Conservation (phyloP, 2,888 invertebrate genomes). For the Agrotis puta region DNA sequence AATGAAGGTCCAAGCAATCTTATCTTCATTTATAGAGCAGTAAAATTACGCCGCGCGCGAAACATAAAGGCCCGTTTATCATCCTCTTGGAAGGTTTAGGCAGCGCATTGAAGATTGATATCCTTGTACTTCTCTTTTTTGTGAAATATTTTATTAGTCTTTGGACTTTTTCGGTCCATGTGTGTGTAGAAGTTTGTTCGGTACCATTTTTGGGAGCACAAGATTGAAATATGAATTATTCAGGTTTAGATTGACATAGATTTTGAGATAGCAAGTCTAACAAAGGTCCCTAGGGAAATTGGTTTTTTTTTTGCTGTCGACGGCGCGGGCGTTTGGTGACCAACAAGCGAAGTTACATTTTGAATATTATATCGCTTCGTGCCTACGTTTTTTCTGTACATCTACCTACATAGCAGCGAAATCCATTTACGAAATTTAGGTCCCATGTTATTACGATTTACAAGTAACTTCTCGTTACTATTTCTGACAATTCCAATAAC, state of each 20-base stretch:
- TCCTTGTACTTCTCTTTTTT: constrained; percentile 72
- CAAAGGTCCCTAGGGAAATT: constrained; percentile 14
- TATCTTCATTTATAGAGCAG: constrained; percentile 88
- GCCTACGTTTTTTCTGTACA: not conserved
- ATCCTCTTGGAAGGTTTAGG: constrained; percentile 83
- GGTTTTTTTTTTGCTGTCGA: constrained; percentile 14
- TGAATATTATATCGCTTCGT: not conserved
- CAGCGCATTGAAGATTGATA: constrained; percentile 86
- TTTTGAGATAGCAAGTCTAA: constrained; percentile 16
- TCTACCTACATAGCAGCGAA: not conserved
- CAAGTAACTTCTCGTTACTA: not conserved
- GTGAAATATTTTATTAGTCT: constrained; percentile 66
- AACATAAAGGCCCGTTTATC: constrained; percentile 86
- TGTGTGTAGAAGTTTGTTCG: constrained; percentile 22
- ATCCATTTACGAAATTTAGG: not conserved
- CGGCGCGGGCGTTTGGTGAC: not conserved
- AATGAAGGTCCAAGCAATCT: constrained; percentile 81
- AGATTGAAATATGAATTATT: constrained; percentile 59
- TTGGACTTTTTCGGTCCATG: constrained; percentile 22
- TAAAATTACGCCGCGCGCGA: constrained; percentile 85
- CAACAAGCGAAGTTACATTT: constrained; percentile 2
- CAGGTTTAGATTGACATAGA: constrained; percentile 40
- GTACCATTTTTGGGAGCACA: constrained; percentile 31
- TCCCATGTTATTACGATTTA: not conserved
- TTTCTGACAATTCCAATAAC: constrained; percentile 7